Conservation (phyloP, 2,113 vertebrate species). For the Chloroceryle aenea region DNA sequence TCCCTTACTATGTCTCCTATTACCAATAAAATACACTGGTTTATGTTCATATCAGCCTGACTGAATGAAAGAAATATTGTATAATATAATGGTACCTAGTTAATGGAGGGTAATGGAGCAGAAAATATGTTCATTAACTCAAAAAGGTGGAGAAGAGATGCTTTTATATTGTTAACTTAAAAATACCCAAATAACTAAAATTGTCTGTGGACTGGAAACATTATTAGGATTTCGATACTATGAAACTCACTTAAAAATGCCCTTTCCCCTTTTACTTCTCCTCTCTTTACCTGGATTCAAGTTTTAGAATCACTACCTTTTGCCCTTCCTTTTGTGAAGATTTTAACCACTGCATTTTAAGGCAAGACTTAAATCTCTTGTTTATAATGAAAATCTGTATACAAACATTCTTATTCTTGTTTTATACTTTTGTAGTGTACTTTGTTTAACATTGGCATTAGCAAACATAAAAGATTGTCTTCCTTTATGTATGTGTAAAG, state of each 20-base stretch:
- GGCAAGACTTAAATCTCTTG: neutral
- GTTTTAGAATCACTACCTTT: neutral
- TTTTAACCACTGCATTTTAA: neutral
- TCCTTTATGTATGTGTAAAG: neutral
- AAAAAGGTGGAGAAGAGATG: constrained; percentile 5
- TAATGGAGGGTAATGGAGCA: constrained; percentile 32
- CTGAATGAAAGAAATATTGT: constrained; percentile 13
- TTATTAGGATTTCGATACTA: neutral
- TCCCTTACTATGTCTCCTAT: neutral
- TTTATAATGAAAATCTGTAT: neutral
- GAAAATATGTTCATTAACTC: constrained; percentile 43
- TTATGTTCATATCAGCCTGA: neutral
- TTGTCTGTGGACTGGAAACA: neutral
- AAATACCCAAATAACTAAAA: neutral
- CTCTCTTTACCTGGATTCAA: neutral
- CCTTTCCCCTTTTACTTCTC: neutral
- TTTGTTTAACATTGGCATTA: neutral
- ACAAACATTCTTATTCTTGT: neutral
- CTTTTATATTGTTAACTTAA: neutral
- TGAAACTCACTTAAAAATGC: neutral
- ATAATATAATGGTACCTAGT: neutral
- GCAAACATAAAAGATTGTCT: rapidly evolving
- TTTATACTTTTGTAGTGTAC: neutral
- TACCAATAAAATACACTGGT: neutral
- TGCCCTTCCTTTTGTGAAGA: neutral